Evolutionary conservation across 2,113 vertebrate genomes (phyloP), one percentile per base, ranked within the genome.

Genomic region (Pterocles orientalis): DNA sequence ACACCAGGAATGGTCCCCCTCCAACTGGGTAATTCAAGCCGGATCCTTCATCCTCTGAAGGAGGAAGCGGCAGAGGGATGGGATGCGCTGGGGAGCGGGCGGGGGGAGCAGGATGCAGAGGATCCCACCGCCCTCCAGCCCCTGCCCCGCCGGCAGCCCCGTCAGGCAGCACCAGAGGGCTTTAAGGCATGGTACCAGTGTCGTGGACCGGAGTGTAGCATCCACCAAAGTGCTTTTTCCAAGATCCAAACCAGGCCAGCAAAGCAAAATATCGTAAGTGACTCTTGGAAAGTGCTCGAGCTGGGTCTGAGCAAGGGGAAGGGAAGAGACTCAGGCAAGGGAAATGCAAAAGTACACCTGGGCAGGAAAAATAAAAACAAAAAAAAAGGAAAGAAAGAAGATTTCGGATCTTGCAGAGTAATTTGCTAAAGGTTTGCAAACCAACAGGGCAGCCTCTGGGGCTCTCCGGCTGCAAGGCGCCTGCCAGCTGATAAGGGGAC

Each of bases 121-220:
- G 39, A 13, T 82, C 84, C 66, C 71, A 53, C 8, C 25, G 8
- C 39, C 13, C 72, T 39, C 19, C 3, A 75, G 51, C 50, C 50
- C 12, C 81, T 6, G 2, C 54, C 39, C 45, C 12, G 18, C 0
- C 1, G 1, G 48, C 45, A 86, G 45, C 60, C n/a, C 54, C 3
- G 24, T 0, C 0, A 0, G 66, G 36, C 36, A 60, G 62, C 56
- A 31, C 64, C 1, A 25, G 48, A 6, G 5, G 21, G 21, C 6
- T 21, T 54, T 9, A 28, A 29, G 21, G 31, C 14, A 15, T 1
- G 2, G 18, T 3, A 4, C 20, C 20, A 19, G 45, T 25, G 41
- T 4, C 34, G 53, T 18, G 36, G 65, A 34, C 33, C 36, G 14
- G 47, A 12, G 3, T 18, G 10, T 3, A 19, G 26, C 41, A 7